Percentiles rank a stretch among this genome's conserved stretches.
These are phyloP conservation scores for Orius insidiosus DNA, from an alignment of 1,140 invertebrate species.

Conservation along the genomic window DNA sequence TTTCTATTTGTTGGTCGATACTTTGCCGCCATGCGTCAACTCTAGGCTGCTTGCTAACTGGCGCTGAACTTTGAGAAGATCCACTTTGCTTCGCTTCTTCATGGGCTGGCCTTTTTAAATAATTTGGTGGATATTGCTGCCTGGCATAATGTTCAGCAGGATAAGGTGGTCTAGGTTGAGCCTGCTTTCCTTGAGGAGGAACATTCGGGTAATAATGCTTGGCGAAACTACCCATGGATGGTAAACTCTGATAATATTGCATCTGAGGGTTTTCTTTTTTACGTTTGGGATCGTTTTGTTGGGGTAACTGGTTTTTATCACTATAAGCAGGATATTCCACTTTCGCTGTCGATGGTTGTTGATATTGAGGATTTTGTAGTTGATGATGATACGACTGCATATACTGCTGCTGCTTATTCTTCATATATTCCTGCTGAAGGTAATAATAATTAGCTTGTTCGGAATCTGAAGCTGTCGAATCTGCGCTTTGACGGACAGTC, in stretches of 20 bases:
- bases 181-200: too few species aligned
- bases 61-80: conserved; percentile 13
- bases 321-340: too few species aligned
- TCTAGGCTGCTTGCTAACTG: conserved; percentile 30
- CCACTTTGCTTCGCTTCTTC: conserved; percentile 7
- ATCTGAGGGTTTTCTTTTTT: too few species aligned
- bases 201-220: too few species aligned
- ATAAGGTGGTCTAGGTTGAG: too few species aligned
- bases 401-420: conserved; percentile 17
- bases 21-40: conserved; percentile 32
- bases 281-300: too few species aligned
- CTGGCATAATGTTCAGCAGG: too few species aligned
- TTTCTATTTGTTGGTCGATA: conserved; percentile 36
- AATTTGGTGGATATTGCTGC: conserved; percentile 1
- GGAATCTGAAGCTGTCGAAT: conserved; percentile 53
- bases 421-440: conserved; percentile 9
- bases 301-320: too few species aligned
- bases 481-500: conserved; percentile 65
- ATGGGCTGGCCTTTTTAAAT: conserved; percentile 4
- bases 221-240: too few species aligned
- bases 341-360: conserved; percentile 16
- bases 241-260: too few species aligned
- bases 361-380: conserved; percentile 15
- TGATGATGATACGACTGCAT: neutral
- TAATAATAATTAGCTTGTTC: conserved; percentile 10